These are phyloP conservation scores for Anguilla japonica DNA, from an alignment of 2,113 vertebrate genomes.

Conservation along the genomic window DNA sequence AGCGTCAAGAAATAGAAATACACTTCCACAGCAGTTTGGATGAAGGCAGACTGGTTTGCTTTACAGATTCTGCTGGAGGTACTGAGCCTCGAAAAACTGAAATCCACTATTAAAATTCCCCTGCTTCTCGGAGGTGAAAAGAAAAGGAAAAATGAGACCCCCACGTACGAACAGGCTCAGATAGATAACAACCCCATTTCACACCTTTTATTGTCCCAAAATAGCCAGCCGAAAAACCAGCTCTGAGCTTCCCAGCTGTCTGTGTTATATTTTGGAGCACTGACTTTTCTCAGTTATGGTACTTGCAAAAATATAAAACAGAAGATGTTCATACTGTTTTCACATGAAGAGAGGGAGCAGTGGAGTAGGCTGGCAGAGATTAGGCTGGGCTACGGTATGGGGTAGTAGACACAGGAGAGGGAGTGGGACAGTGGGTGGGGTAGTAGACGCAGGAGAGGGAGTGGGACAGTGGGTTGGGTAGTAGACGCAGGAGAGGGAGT, in stretches of 20 bases:
- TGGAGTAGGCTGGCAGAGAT: too few relatives aligned
- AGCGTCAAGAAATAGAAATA: too few relatives aligned
- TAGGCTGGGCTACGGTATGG: too few relatives aligned
- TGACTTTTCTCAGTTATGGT: neutral
- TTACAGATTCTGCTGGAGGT: neutral
- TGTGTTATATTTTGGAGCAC: neutral
- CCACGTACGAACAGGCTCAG: neutral
- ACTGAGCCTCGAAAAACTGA: neutral
- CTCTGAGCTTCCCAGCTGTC: too few relatives aligned
- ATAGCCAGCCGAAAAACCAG: neutral
- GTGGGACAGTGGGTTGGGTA: too few relatives aligned
- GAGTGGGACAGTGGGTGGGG: too few relatives aligned
- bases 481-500: too few relatives aligned
- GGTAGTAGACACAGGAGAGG: too few relatives aligned
- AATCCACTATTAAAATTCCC: neutral
- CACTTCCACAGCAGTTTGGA: neutral
- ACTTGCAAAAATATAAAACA: neutral
- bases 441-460: too few relatives aligned
- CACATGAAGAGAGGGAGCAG: too few relatives aligned
- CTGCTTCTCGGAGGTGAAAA: neutral
- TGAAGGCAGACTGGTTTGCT: neutral
- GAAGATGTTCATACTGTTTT: neutral
- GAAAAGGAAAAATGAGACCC: neutral
- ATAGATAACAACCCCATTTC: neutral
- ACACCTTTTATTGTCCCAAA: neutral